A percentile compares a stretch with the other conserved stretches of the same genome.
Conservation (phyloP, 1,140 invertebrate genomes). For the Drosophila baimaii region DNA sequence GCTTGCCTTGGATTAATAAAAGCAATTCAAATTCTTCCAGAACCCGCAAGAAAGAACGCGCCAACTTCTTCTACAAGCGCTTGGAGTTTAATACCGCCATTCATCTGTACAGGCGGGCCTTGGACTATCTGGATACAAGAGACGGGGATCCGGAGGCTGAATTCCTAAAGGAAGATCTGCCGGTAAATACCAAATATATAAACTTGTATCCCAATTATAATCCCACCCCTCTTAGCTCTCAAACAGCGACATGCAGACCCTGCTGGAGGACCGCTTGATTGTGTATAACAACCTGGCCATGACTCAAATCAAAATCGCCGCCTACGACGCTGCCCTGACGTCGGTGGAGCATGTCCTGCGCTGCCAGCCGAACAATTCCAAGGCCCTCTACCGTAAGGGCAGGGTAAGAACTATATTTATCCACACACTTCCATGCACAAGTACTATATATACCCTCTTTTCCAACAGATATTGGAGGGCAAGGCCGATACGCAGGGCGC, state of each 20-base stretch:
- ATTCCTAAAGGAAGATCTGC: constrained; percentile 75
- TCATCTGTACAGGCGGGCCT: constrained; percentile 92
- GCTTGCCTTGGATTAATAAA: not conserved
- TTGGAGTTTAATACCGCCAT: constrained; percentile 91
- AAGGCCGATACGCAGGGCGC: constrained; percentile 87
- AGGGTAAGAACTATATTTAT: constrained; percentile 84
- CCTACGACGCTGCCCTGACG: constrained; percentile 91
- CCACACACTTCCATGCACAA: too few relatives aligned
- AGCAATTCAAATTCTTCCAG: constrained; percentile 84
- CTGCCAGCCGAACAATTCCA: constrained; percentile 94
- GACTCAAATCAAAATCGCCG: constrained; percentile 93
- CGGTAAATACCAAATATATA: constrained; percentile 37
- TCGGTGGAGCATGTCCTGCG: constrained; percentile 92
- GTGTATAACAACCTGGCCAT: constrained; percentile 96
- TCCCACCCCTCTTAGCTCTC: constrained; percentile 78
- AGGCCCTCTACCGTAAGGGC: constrained; percentile 95
- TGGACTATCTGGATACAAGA: constrained; percentile 91
- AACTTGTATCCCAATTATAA: not conserved
- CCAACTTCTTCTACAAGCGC: constrained; percentile 94
- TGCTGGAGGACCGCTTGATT: constrained; percentile 91
- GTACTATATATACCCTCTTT: too few relatives aligned
- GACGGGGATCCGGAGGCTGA: constrained; percentile 85
- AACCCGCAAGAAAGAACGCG: constrained; percentile 91
- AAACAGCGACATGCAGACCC: constrained; percentile 86
- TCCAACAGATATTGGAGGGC: constrained; percentile 87